Conservation (phyloP, 2,888 invertebrate species). For the Nebria brevicollis region DNA sequence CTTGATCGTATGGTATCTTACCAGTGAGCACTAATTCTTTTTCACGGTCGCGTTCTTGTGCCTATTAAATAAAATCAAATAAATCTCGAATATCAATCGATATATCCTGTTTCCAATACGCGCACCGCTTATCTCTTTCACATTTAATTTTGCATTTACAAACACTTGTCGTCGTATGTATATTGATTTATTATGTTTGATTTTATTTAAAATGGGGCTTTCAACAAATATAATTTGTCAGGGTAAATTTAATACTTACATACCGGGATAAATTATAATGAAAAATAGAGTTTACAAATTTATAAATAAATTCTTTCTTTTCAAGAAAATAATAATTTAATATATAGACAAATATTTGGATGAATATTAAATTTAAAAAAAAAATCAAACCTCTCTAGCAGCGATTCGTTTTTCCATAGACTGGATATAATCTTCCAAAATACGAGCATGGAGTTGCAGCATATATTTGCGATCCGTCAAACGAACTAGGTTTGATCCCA, state of each 20-base stretch:
- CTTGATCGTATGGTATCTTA: slow-evolving; percentile 73
- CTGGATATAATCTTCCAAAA: slow-evolving; percentile 72
- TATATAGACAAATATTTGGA: no score
- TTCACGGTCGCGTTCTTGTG: slow-evolving; percentile 74
- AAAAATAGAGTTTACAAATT: no score
- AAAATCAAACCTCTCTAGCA: slow-evolving; percentile 68
- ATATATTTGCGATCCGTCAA: slow-evolving; percentile 76
- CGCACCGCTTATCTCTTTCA: slow-evolving; percentile 21
- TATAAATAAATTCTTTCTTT: no score
- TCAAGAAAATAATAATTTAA: no score
- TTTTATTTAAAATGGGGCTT: slow-evolving; percentile 14
- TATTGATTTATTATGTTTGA: slow-evolving; percentile 31
- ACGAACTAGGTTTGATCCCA: slow-evolving; percentile 75
- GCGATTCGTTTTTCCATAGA: slow-evolving; percentile 72
- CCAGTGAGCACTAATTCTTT: slow-evolving; percentile 75
- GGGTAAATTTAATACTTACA: no score
- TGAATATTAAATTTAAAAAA: no score
- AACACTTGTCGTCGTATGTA: slow-evolving; percentile 24
- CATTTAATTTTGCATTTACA: slow-evolving; percentile 34
- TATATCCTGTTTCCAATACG: slow-evolving; percentile 4
- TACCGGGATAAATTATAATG: no score
- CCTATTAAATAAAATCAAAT: slow-evolving; percentile 12
- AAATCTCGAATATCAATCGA: not conserved
- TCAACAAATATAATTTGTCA: not conserved
- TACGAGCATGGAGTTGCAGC: slow-evolving; percentile 71